Conservation (phyloP, 2,797 vertebrate genomes). For the Zalophus californianus region DNA sequence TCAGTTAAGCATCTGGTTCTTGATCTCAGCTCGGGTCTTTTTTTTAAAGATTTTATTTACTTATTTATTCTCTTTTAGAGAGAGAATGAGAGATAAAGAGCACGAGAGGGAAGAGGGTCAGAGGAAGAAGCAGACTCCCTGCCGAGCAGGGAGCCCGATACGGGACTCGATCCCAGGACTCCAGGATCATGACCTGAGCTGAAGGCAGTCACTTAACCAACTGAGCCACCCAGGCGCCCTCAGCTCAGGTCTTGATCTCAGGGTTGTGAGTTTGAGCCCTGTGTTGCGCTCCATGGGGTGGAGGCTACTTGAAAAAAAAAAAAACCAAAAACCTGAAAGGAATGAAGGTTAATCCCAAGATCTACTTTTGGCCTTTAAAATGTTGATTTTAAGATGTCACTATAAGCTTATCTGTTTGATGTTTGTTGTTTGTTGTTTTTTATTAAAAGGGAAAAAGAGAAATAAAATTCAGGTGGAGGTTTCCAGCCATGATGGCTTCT, state of each 20-base stretch:
- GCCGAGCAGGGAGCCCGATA: too few relatives aligned
- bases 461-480: background rate
- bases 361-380: background rate
- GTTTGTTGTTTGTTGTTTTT: conserved; percentile 1
- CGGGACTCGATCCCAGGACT: too few relatives aligned
- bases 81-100: too few relatives aligned
- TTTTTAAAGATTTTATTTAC: too few relatives aligned
- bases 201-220: too few relatives aligned
- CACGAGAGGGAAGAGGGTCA: too few relatives aligned
- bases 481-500: background rate
- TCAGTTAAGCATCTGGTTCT: background rate
- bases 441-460: background rate
- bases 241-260: background rate
- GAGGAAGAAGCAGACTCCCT: too few relatives aligned
- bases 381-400: background rate
- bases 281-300: background rate
- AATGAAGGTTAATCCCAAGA: background rate
- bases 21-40: background rate
- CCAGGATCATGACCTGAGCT: too few relatives aligned
- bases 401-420: background rate
- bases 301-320: background rate
- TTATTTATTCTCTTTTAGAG: too few relatives aligned
- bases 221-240: too few relatives aligned
- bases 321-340: background rate
- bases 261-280: background rate